Percentiles rank a stretch among this genome's conserved stretches.
Conservation (phyloP, 1,140 invertebrate species). For the Pogonus chalceus region DNA sequence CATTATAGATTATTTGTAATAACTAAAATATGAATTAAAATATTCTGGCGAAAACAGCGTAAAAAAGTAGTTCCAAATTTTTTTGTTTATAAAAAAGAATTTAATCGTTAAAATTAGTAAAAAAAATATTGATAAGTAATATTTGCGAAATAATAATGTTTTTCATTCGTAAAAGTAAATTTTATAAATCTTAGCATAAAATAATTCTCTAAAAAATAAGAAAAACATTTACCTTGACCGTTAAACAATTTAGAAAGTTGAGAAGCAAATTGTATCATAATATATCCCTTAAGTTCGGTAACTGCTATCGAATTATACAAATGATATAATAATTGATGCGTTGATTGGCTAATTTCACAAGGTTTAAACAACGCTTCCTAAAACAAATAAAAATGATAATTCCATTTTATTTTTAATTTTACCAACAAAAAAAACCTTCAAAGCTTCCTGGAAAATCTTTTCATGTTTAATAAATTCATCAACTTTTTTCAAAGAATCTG, state of each 20-base stretch:
- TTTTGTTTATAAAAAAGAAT: too few species aligned
- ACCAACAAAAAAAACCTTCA: slow-evolving; percentile 44
- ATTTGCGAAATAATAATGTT: too few species aligned
- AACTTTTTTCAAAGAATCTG: slow-evolving; percentile 38
- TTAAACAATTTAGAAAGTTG: slow-evolving; percentile 61
- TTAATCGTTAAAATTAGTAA: too few species aligned
- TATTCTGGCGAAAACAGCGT: too few species aligned
- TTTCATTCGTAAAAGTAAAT: too few species aligned
- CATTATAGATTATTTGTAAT: too few species aligned
- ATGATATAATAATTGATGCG: slow-evolving; percentile 70
- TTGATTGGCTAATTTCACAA: slow-evolving; percentile 63
- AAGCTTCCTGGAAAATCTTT: slow-evolving; percentile 48
- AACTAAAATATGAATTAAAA: too few species aligned
- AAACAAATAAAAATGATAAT: slow-evolving; percentile 21
- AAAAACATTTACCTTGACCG: slow-evolving; percentile 54
- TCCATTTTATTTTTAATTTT: not conserved
- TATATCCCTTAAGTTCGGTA: slow-evolving; percentile 73
- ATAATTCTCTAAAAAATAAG: too few species aligned
- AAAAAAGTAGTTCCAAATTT: too few species aligned
- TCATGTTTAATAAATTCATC: slow-evolving; percentile 44
- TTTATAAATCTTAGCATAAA: too few species aligned
- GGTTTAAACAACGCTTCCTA: slow-evolving; percentile 50
- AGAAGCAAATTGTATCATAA: slow-evolving; percentile 82
- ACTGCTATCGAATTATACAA: slow-evolving; percentile 67
- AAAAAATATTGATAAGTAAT: too few species aligned